Percentiles rank a stretch among this genome's conserved stretches.
These are phyloP conservation scores for Ardeotis arabs DNA, from an alignment of 2,113 vertebrate genomes.

Conservation along the genomic window DNA sequence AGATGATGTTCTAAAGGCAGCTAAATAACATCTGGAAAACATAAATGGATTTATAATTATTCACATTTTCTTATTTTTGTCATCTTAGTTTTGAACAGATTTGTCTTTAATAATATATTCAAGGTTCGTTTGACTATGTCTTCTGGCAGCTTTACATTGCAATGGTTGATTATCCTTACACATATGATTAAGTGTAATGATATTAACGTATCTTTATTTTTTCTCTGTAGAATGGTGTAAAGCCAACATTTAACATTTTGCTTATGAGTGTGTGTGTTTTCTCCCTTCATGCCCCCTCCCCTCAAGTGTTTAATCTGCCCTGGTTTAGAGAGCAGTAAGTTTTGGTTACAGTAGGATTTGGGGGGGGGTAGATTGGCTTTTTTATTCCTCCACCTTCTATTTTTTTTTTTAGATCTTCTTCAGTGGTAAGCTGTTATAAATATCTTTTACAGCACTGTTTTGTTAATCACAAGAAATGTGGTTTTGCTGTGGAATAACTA, in stretches of 20 bases:
- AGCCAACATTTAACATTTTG: background rate
- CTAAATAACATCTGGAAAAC: background rate
- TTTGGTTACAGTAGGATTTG: background rate
- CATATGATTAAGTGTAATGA: background rate
- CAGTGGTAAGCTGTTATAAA: background rate
- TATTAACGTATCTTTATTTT: background rate
- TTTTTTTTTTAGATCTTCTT: background rate
- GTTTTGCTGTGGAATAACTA: conserved; percentile 24
- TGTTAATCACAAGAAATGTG: background rate
- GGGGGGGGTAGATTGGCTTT: background rate
- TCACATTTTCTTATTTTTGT: background rate
- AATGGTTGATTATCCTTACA: conserved; percentile 16
- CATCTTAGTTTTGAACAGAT: background rate
- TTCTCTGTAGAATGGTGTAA: background rate
- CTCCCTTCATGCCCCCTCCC: background rate
- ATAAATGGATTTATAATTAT: background rate
- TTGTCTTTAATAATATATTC: background rate
- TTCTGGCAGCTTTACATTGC: background rate
- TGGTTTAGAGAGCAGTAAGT: background rate
- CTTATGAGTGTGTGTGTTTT: background rate
- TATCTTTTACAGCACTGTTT: background rate
- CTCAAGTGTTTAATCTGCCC: background rate
- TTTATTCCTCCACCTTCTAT: background rate
- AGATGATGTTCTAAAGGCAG: background rate
- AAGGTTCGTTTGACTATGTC: background rate